phyloP scores from a whole-genome alignment of 2,113 vertebrate species.

The Lucifuga dentata region DNA sequence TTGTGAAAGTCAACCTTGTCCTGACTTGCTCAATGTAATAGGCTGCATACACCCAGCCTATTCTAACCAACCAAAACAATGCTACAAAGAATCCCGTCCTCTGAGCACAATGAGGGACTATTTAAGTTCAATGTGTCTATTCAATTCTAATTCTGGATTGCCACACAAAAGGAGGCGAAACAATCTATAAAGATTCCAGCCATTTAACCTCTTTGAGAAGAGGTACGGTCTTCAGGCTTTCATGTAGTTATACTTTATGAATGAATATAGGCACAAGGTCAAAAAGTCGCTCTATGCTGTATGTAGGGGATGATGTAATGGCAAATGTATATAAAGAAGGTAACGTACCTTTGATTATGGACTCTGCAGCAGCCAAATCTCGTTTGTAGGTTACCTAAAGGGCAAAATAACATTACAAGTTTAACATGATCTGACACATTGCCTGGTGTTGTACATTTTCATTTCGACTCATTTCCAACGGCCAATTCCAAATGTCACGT shows the following conservation, averaged over 20 bases:
- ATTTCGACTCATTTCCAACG: slow-evolving; percentile 23
- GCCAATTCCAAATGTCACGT: slow-evolving; percentile 26
- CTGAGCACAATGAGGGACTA: slow-evolving; percentile 17
- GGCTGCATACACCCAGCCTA: slow-evolving; percentile 50
- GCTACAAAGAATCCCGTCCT: slow-evolving; percentile 39
- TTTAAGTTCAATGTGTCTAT: slow-evolving; percentile 36
- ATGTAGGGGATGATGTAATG: slow-evolving; percentile 29
- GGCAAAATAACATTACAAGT: slow-evolving; percentile 70
- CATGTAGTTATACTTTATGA: background rate
- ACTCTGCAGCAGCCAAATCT: slow-evolving; percentile 94
- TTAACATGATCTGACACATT: background rate
- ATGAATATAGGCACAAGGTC: background rate
- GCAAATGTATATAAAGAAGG: background rate
- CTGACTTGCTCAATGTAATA: slow-evolving; percentile 64
- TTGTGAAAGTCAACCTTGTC: slow-evolving; percentile 62
- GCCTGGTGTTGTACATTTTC: background rate
- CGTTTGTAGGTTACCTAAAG: slow-evolving; percentile 95
- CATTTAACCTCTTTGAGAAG: slow-evolving; percentile 33
- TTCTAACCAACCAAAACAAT: slow-evolving; percentile 57
- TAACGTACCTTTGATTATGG: slow-evolving; percentile 91
- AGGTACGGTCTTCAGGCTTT: background rate
- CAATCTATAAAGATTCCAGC: background rate
- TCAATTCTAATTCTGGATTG: slow-evolving; percentile 33
- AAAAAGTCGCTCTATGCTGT: slow-evolving; percentile 17
- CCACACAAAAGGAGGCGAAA: slow-evolving; percentile 65